Conservation (phyloP, 2,888 invertebrate genomes). For the Erebia ligea region DNA sequence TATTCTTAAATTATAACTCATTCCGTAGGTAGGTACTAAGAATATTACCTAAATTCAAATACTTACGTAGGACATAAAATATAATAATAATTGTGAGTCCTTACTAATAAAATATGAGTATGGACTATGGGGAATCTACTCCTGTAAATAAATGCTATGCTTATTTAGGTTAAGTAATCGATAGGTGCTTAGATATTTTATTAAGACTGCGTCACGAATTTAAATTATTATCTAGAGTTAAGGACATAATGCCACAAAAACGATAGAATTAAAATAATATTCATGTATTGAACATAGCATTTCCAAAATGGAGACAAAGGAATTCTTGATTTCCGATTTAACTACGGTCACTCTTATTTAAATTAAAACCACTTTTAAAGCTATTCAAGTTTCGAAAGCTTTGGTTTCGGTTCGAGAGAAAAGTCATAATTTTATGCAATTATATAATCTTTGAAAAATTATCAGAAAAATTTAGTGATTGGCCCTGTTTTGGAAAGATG, state of each 20-base stretch:
- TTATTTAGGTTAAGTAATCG: constrained; percentile 50
- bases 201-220: constrained; percentile 80
- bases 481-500: constrained; percentile 30
- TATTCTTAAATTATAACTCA: neutral
- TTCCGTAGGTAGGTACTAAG: neutral
- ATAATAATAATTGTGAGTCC: neutral
- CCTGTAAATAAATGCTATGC: constrained; percentile 50
- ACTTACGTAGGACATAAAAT: neutral
- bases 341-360: neutral
- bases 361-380: no score
- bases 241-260: constrained; percentile 41
- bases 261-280: constrained; percentile 9
- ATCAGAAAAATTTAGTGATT: neutral
- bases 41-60: neutral
- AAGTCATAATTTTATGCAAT: no score
- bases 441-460: neutral
- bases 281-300: neutral
- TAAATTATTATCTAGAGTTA: constrained; percentile 59
- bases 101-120: neutral
- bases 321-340: neutral
- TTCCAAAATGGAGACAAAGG: constrained; percentile 27
- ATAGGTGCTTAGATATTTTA: constrained; percentile 74
- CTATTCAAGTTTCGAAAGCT: no score
- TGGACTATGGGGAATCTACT: constrained; percentile 12
- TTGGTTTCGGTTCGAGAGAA: no score